Evolutionary conservation across 2,797 vertebrate genomes (phyloP).

Genomic region (Sebastes diaconus): DNA sequence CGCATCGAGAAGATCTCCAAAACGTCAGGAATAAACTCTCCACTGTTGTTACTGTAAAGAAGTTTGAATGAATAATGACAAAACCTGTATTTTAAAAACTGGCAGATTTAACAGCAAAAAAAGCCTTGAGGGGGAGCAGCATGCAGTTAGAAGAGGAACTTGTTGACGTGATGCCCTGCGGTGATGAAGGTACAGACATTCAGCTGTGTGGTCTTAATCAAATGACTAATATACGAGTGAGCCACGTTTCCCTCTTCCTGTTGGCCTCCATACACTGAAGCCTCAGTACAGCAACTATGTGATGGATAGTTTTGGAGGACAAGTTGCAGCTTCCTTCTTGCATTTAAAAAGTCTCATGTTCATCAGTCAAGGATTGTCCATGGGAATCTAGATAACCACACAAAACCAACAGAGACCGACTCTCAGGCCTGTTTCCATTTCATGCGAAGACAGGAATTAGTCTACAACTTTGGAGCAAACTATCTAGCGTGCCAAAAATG

Average conservation of each 20-base stretch:
- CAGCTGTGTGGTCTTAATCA: conserved; percentile 15
- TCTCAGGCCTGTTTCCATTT: conserved; percentile 9
- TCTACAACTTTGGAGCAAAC: background rate
- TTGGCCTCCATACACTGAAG: conserved; percentile 2
- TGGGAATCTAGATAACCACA: background rate
- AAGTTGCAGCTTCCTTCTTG: background rate
- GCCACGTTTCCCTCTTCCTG: background rate
- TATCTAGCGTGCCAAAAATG: background rate
- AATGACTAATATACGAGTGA: background rate
- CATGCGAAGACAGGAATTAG: background rate
- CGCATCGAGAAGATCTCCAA: background rate
- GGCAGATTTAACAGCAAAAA: background rate
- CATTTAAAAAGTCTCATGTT: background rate
- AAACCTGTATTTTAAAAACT: background rate
- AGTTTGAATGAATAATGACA: background rate
- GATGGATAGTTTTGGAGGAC: background rate
- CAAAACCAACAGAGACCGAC: background rate
- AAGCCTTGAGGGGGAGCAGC: background rate
- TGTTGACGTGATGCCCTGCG: conserved; percentile 5
- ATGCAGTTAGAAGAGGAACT: conserved; percentile 13
- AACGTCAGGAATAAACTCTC: background rate
- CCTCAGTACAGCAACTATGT: background rate
- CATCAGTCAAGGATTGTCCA: background rate
- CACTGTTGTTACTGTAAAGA: background rate
- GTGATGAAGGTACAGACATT: conserved; percentile 8